phyloP scores from a whole-genome alignment of 1,140 invertebrate genomes.

The Drosophila pruinosa region DNA sequence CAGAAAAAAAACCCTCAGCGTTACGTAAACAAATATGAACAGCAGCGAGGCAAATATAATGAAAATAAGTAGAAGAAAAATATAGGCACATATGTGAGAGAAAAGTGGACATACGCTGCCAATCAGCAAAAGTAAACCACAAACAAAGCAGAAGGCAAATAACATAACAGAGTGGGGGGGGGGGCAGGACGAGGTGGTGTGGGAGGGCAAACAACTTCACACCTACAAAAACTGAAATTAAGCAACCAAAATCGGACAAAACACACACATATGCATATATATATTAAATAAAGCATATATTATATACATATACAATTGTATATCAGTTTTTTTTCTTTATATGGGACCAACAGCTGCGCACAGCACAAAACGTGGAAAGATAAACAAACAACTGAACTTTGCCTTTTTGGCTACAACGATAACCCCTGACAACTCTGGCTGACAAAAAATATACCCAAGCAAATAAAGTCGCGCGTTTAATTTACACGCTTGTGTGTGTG shows the following conservation, averaged over 20 bases:
- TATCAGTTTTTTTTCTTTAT: constrained; percentile 12
- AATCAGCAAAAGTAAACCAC: constrained; percentile 69
- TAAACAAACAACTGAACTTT: constrained; percentile 57
- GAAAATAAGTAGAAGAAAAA: constrained; percentile 28
- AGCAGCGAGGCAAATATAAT: constrained; percentile 2
- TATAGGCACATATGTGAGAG: constrained; percentile 17
- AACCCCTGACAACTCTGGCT: constrained; percentile 26
- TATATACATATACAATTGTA: not conserved
- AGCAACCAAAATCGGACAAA: constrained; percentile 42
- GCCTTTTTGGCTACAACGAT: constrained; percentile 37
- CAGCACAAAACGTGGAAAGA: constrained; percentile 25
- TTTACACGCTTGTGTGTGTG: constrained; percentile 22
- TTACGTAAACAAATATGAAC: constrained; percentile 66
- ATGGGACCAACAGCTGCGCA: constrained; percentile 31
- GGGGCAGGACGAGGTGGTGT: not conserved
- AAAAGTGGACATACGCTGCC: constrained; percentile 60
- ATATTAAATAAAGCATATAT: no score
- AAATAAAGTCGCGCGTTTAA: constrained; percentile 49
- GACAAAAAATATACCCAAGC: constrained; percentile 29
- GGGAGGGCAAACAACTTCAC: constrained; percentile 46
- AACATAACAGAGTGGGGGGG: not conserved
- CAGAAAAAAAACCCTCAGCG: constrained; percentile 34
- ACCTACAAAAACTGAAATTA: constrained; percentile 49
- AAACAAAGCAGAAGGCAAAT: constrained; percentile 57
- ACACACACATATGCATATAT: constrained; percentile 1